Base-by-base conservation (phyloP, 53 echinoderm and acorn worm species). In the Apostichopus leukothele region DNA sequence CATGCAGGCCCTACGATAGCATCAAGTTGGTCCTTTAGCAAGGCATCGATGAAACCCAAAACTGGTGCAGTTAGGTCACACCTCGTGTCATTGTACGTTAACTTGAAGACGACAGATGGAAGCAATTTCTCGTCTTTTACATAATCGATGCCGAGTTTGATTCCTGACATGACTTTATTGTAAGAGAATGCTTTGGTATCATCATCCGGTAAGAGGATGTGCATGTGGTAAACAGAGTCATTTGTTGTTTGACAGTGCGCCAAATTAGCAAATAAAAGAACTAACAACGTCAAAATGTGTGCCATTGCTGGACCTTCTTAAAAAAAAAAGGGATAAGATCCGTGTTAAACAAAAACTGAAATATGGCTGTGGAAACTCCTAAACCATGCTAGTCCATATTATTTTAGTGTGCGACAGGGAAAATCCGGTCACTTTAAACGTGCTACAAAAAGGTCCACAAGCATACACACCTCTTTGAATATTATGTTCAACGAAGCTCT, bases 1-100 rank as follows among this genome's bases (percentile, higher is more conserved):
- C 85, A 85, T 8, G 67, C 85, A 16, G 85, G 85, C 8, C 85
- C 85, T 39, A 85, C 5, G 9, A 85, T 7, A 23, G 57, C 85
- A 50, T 85, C 85, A 25, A 67, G 67, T 39, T 67, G 11, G 12
- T 85, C 51, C 12, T 21, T 50, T 16, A 7, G 6, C 68, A 85
- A 51, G 26, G 50, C 13, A n/a, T 85, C 85, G 25, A 85, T 85
- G 18, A 85, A 85, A 9, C 25, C n/a, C 14, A 50, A 68, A 16
- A 50, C 85, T 10, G 85, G 50, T 81, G 18, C 21, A 18, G 54
- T 81, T 5, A 20, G 19, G 50, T 85, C 85, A 60, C 84, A 84
- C 7, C 22, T 25, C 9, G 84, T 66, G 26, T 84, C 16, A 7
- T 5, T 21, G 7, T 13, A 50, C 6, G n/a, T 85, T 13, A 85